These are phyloP conservation scores for Brenthis hecate DNA, from an alignment of 2,888 invertebrate species.

Conservation along the genomic window DNA sequence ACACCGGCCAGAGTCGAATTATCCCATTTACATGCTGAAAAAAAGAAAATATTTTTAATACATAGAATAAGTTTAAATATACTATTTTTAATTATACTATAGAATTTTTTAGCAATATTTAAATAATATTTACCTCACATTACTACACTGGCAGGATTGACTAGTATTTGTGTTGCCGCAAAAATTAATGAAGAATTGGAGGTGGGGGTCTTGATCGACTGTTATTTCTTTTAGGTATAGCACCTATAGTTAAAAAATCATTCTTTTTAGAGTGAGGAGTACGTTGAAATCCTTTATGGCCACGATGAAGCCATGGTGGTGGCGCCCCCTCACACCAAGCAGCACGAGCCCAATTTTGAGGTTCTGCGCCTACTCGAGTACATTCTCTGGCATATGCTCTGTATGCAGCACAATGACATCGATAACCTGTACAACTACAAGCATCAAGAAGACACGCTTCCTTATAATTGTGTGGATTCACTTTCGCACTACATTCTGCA, in stretches of 20 bases:
- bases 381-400: slow-evolving; percentile 95
- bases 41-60: slow-evolving; percentile 30
- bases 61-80: background rate
- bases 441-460: slow-evolving; percentile 94
- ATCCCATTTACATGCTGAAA: slow-evolving; percentile 69
- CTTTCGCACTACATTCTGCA: slow-evolving; percentile 88
- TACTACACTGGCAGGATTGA: slow-evolving; percentile 74
- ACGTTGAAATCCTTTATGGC: slow-evolving; percentile 49
- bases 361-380: slow-evolving; percentile 87
- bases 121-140: slow-evolving; percentile 57
- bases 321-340: slow-evolving; percentile 84
- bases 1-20: slow-evolving; percentile 55
- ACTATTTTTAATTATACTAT: too few relatives aligned
- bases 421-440: slow-evolving; percentile 91
- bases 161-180: slow-evolving; percentile 67
- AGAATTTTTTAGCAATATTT: background rate
- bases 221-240: slow-evolving; percentile 61
- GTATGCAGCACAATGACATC: slow-evolving; percentile 95
- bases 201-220: slow-evolving; percentile 72
- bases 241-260: slow-evolving; percentile 55
- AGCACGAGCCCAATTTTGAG: slow-evolving; percentile 87
- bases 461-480: slow-evolving; percentile 91
- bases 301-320: slow-evolving; percentile 66
- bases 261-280: slow-evolving; percentile 45
- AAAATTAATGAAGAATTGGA: slow-evolving; percentile 65